Base-by-base conservation (phyloP, 2,888 invertebrate species). In the Xiphydria camelus region DNA sequence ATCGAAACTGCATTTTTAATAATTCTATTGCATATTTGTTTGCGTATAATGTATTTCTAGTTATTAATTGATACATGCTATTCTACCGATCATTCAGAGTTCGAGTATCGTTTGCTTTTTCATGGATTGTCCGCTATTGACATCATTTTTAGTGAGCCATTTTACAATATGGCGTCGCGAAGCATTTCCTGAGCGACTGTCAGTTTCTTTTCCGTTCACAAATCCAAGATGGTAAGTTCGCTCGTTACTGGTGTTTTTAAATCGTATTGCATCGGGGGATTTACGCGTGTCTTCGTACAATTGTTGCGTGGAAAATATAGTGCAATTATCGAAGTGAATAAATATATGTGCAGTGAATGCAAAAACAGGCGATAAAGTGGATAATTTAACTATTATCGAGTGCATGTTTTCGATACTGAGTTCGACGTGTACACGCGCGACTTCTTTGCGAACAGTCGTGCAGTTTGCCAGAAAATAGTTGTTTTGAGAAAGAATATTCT, bases 141-240 rank as follows among this genome's bases (percentile, higher is more conserved):
- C n/a, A n/a, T n/a, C n/a, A n/a, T n/a, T n/a, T n/a, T n/a, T n/a
- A n/a, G n/a, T n/a, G n/a, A n/a, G n/a, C n/a, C n/a, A n/a, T n/a
- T n/a, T n/a, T n/a, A n/a, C n/a, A n/a, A n/a, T n/a, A 45, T 48
- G 47, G 59, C 51, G 51, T 40, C 33, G 42, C 25, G 3, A 18
- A 33, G 32, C 31, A 43, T 45, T 53, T 53, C 51, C 41, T 52
- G 33, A 45, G 14, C 6, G 4, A 15, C 10, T 2, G 5, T 29
- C 15, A 2, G 29, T 14, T 29, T 51, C 66, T 64, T 68, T 71
- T 62, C 64, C 64, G 57, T 51, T 57, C 59, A 66, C 63, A 59
- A 49, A 49, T 59, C 51, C 66, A 66, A 64, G 59, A 73, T 73
- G 73, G 73, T 73, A 68, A 68, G 73, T 69, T 53, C 41, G 47